phyloP scores from a whole-genome alignment of 92 coral and sea anemone genomes.

The Pocillopora meandrina region DNA sequence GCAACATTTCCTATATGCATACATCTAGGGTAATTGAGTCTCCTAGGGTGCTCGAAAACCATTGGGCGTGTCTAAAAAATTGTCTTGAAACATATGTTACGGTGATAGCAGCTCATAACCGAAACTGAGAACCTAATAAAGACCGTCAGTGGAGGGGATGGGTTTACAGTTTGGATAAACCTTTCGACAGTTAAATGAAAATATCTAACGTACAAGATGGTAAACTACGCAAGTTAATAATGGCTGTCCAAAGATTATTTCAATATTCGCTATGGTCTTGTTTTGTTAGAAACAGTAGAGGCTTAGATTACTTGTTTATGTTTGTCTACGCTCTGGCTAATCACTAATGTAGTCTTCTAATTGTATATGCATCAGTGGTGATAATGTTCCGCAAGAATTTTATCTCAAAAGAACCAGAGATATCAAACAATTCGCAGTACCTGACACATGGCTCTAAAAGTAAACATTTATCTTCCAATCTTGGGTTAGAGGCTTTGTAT shows the following conservation, averaged over 20 bases:
- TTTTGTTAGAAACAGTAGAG: constrained; percentile 1
- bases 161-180: neutral
- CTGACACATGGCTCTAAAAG: constrained; percentile 22
- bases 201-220: neutral
- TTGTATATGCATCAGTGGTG: constrained; percentile 12
- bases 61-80: too few species aligned
- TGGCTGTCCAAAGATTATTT: neutral
- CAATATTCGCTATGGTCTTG: constrained; percentile 19
- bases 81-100: too few species aligned
- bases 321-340: constrained; percentile 20
- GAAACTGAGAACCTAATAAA: too few species aligned
- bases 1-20: too few species aligned
- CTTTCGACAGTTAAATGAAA: neutral
- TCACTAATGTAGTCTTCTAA: neutral
- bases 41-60: too few species aligned
- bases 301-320: constrained; percentile 5
- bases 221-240: neutral
- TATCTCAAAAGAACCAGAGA: constrained; percentile 40
- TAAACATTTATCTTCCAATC: constrained; percentile 30
- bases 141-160: too few species aligned
- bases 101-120: too few species aligned
- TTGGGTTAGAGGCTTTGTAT: constrained; percentile 23
- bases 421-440: neutral
- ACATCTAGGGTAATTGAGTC: too few species aligned
- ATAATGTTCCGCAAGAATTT: constrained; percentile 12